Conservation (phyloP, 2,113 vertebrate genomes). For the Emberiza fucata region DNA sequence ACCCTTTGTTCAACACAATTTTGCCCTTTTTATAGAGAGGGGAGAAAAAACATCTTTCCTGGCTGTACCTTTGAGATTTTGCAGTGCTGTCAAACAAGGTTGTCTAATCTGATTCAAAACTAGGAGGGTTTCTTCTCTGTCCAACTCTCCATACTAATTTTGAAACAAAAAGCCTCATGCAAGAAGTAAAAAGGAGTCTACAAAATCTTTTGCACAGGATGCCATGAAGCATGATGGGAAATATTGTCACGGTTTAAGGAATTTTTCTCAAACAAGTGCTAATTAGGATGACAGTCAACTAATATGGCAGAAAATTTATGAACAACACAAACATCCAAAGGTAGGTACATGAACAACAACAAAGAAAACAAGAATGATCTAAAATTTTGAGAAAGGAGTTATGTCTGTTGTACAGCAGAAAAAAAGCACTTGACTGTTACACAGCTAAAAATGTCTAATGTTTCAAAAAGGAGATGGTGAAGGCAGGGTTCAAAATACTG, state of each 20-base stretch:
- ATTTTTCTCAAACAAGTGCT: conserved; percentile 37
- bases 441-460: conserved; percentile 69
- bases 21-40: neutral
- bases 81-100: neutral
- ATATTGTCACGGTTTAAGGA: conserved; percentile 70
- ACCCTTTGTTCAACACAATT: neutral
- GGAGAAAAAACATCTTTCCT: neutral
- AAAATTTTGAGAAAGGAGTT: conserved; percentile 53
- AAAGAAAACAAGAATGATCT: conserved; percentile 54
- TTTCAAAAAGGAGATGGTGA: conserved; percentile 73
- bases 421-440: conserved; percentile 61
- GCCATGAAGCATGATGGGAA: conserved; percentile 75
- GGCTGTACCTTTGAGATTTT: neutral
- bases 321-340: conserved; percentile 59
- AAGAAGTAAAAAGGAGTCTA: neutral
- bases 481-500: conserved; percentile 77
- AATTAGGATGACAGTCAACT: conserved; percentile 23
- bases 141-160: neutral
- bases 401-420: conserved; percentile 66
- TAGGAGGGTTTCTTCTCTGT: neutral
- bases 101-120: neutral
- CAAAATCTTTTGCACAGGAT: conserved; percentile 42
- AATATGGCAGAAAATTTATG: conserved; percentile 38
- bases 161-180: neutral
- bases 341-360: conserved; percentile 58